Base-by-base conservation (phyloP, 2,888 invertebrate species). In the Operophtera brumata region DNA sequence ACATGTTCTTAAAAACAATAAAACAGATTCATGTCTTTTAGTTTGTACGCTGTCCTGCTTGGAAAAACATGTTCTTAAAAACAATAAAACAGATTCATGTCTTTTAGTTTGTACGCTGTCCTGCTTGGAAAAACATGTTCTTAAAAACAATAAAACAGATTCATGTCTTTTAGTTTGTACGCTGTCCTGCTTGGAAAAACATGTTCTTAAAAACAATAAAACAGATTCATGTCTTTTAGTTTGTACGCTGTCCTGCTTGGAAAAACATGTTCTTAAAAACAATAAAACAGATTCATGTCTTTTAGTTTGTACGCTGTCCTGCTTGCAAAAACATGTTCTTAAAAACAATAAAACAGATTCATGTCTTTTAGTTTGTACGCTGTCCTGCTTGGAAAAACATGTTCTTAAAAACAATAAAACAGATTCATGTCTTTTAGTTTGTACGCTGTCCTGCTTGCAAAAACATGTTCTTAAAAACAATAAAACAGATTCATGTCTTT, bases 81-180 rank as follows among this genome's bases (percentile, higher is more conserved):
- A 34, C 10, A n/a, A 6, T 58, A 7, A 9, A 26, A 30, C 35
- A 49, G 63, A 61, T 60, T 59, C 62, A 61, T 66, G 65, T 67
- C 63, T 67, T 65, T 73, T 72, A 66, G 70, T 75, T 70, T 72
- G 65, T 65, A 64, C 57, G 20, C 20, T 20, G 20, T 20, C 20
- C 20, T 20, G 20, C 20, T 20, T 20, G 4, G 20, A 20, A 20
- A 2, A 20, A 20, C 20, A 3, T 20, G 20, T 20, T 2, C 20
- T n/a, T n/a, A 34, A 34, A 10, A n/a, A 34, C 10, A n/a, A 6
- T 58, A 7, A 9, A 26, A 30, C 35, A 49, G 63, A 61, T 60
- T 59, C 62, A 61, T 66, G 65, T 67, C 63, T 67, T 65, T 73
- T 72, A 66, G 70, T 75, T 70, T 72, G 65, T 65, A 64, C 57